Evolutionary conservation across 1,140 invertebrate species (phyloP).

Genomic region (Heliconius nattereri): DNA sequence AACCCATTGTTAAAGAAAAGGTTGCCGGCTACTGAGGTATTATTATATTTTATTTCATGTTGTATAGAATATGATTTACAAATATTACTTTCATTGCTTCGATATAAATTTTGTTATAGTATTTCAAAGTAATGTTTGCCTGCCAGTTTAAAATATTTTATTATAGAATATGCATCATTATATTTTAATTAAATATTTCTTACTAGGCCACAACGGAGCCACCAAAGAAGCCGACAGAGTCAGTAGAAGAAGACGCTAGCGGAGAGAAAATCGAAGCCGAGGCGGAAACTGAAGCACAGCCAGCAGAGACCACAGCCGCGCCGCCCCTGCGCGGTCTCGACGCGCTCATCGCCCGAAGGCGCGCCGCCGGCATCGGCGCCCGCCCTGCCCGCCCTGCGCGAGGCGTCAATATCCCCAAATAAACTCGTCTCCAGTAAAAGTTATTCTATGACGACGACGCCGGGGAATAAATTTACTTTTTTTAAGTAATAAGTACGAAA

Average conservation of each 20-base stretch:
- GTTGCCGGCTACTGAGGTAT: conserved; percentile 64
- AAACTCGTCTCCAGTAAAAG: conserved; percentile 36
- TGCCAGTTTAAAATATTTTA: no score
- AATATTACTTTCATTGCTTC: no score
- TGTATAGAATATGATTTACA: background rate
- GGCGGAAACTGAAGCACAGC: conserved; percentile 56
- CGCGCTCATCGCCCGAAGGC: conserved; percentile 63
- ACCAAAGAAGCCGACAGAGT: conserved; percentile 61
- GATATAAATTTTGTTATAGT: no score
- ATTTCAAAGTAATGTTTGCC: no score
- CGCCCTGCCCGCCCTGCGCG: conserved; percentile 57
- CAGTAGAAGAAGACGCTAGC: conserved; percentile 62
- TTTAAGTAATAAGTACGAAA: background rate
- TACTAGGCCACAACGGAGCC: conserved; percentile 69
- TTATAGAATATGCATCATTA: background rate
- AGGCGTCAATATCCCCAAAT: conserved; percentile 47
- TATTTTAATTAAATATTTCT: background rate
- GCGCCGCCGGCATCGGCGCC: conserved; percentile 61
- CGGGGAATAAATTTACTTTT: conserved; percentile 19
- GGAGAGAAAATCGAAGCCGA: conserved; percentile 65
- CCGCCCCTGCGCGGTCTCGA: conserved; percentile 66
- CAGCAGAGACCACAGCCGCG: conserved; percentile 62
- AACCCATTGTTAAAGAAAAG: conserved; percentile 71
- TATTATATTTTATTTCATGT: background rate
- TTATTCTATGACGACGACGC: conserved; percentile 25